Evolutionary conservation across 2,888 invertebrate genomes (phyloP).

Genomic region (Onchidella celtica): DNA sequence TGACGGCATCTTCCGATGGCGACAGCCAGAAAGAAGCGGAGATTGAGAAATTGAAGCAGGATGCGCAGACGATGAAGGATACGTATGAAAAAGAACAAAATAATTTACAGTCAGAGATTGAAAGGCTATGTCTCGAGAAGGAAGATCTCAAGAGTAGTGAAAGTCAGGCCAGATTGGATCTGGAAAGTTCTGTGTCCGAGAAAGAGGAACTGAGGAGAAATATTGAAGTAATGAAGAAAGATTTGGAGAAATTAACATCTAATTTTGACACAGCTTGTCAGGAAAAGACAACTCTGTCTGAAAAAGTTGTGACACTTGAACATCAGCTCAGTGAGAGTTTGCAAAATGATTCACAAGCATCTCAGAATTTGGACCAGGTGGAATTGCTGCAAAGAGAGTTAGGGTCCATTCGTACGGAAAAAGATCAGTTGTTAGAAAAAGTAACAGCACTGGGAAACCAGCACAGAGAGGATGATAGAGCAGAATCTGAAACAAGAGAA

Average conservation of each 20-base stretch:
- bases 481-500: neutral
- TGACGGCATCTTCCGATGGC: neutral
- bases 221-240: conserved; percentile 34
- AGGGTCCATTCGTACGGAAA: neutral
- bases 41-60: conserved; percentile 32
- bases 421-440: conserved; percentile 19
- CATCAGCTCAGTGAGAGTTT: neutral
- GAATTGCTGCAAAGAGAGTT: conserved; percentile 5
- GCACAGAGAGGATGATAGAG: neutral
- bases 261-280: neutral
- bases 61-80: conserved; percentile 36
- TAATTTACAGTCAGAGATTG: conserved; percentile 12
- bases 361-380: neutral
- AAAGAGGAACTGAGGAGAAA: neutral
- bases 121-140: conserved; percentile 20
- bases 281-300: neutral
- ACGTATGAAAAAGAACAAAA: conserved; percentile 28
- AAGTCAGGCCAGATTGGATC: neutral
- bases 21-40: conserved; percentile 47
- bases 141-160: neutral
- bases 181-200: conserved; percentile 10
- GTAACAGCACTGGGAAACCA: conserved; percentile 15
- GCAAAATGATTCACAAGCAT: conserved; percentile 2
- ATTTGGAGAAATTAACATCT: conserved; percentile 32
- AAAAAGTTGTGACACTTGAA: neutral